A percentile compares a stretch with the other conserved stretches of the same genome.
These are phyloP conservation scores for Dolichallabes microphthalmus DNA, from an alignment of 2,113 vertebrate species.

Conservation along the genomic window DNA sequence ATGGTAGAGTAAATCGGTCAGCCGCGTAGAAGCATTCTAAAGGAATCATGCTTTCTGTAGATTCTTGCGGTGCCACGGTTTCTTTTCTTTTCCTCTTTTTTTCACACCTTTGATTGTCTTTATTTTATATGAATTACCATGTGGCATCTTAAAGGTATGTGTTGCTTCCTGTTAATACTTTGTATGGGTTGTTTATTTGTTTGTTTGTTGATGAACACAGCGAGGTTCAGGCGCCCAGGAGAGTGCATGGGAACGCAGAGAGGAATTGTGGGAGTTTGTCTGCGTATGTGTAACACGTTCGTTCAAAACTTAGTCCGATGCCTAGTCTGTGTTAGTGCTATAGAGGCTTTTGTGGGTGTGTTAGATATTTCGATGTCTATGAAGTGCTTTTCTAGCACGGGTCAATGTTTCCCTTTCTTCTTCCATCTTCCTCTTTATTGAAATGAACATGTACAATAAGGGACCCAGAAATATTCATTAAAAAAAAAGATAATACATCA, in stretches of 20 bases:
- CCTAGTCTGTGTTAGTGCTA: slow-evolving; percentile 3
- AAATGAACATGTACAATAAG: neutral
- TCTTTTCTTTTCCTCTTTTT: slow-evolving; percentile 66
- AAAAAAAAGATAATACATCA: neutral
- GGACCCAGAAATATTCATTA: neutral
- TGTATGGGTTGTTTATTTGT: slow-evolving; percentile 61
- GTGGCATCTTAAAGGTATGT: slow-evolving; percentile 66
- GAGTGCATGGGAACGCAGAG: slow-evolving; percentile 76
- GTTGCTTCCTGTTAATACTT: slow-evolving; percentile 64
- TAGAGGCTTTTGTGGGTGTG: neutral
- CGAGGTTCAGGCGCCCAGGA: slow-evolving; percentile 77
- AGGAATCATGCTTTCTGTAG: slow-evolving; percentile 74
- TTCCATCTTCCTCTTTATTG: neutral
- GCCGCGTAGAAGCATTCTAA: slow-evolving; percentile 71
- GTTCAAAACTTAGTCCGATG: slow-evolving; percentile 14
- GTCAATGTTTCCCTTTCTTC: neutral
- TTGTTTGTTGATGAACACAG: slow-evolving; percentile 69
- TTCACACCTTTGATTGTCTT: slow-evolving; percentile 50
- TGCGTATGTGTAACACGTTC: slow-evolving; percentile 15
- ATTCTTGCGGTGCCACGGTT: slow-evolving; percentile 63
- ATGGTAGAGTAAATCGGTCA: slow-evolving; percentile 75
- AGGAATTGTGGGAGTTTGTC: slow-evolving; percentile 62
- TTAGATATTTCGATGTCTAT: slow-evolving; percentile 9
- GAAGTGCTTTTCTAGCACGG: neutral
- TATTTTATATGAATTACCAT: slow-evolving; percentile 61